Conservation (phyloP, 64 coral and sea anemone genomes). For the Dendrophyllia cribrosa region DNA sequence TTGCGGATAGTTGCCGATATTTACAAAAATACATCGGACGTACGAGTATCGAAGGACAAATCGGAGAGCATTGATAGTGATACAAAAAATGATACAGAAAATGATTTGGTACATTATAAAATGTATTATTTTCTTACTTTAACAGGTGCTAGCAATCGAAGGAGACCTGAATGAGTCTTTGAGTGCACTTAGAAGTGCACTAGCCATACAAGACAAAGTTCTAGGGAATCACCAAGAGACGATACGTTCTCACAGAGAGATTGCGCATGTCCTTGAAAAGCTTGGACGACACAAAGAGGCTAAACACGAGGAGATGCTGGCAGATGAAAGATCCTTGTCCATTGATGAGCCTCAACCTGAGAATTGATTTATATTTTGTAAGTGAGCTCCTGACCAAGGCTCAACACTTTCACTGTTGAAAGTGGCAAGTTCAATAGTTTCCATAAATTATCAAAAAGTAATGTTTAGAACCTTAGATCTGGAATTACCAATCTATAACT, state of each 20-base stretch:
- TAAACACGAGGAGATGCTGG: conserved; percentile 41
- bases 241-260: conserved; percentile 66
- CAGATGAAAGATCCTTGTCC: conserved; percentile 19
- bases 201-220: conserved; percentile 83
- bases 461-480: too few species aligned
- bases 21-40: too few species aligned
- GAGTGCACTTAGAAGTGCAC: conserved; percentile 56
- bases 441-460: too few species aligned
- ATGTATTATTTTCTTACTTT: background rate
- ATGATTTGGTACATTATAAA: too few species aligned
- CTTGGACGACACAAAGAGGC: conserved; percentile 83
- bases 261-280: conserved; percentile 67
- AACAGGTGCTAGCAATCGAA: conserved; percentile 40
- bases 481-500: too few species aligned
- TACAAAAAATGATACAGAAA: too few species aligned
- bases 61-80: too few species aligned
- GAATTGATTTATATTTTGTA: background rate
- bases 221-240: conserved; percentile 88
- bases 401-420: too few species aligned
- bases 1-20: too few species aligned
- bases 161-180: conserved; percentile 63
- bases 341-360: conserved; percentile 33
- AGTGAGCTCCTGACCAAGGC: too few species aligned
- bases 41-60: too few species aligned
- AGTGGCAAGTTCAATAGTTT: too few species aligned